Base-by-base conservation (phyloP, 2,797 vertebrate genomes). In the Acipenser transmontanus region DNA sequence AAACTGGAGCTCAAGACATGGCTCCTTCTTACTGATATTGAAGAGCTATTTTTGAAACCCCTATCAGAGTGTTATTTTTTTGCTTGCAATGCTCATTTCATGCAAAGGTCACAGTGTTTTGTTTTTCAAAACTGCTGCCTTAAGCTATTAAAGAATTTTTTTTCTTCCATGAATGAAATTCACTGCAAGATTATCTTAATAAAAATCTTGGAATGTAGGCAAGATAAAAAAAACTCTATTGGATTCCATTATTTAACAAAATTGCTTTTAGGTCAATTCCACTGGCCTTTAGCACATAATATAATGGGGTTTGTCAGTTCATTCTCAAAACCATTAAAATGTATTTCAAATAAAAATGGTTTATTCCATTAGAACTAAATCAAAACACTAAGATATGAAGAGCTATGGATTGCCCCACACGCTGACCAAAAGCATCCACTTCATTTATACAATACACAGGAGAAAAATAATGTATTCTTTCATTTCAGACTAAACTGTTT, bases 231-330 rank as follows among this genome's bases (percentile, higher is more conserved):
- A 34, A 17, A 17, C 66, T 66, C 72, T 73, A 63, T 78, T 49
- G 52, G 49, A 6, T 50, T 60, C 60, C 52, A 73, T 67, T 12
- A 17, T 69, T 77, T 8, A 49, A 59, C 8, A 1, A 74, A 81
- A 82, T 78, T 78, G 77, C 79, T 78, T 81, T 79, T 68, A 67
- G 49, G 77, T 78, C 72, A 69, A 67, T 67, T 1, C 61, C 72
- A 76, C 77, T 67, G 74, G 79, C 59, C 4, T 17, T 67, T 66
- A 59, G 62, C 64, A 71, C 60, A 75, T 64, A 62, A 70, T 69
- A 70, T 48, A 69, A 69, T 50, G 62, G 47, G 66, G 13, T 69
- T 62, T 34, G 34, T 76, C 74, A 69, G 69, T 68, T 13, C 48
- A 60, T 51, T 13, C 47, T 17, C 54, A 51, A 9, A 20, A 20